Conservation (phyloP, 2,113 vertebrate species). For the Ictalurus furcatus region DNA sequence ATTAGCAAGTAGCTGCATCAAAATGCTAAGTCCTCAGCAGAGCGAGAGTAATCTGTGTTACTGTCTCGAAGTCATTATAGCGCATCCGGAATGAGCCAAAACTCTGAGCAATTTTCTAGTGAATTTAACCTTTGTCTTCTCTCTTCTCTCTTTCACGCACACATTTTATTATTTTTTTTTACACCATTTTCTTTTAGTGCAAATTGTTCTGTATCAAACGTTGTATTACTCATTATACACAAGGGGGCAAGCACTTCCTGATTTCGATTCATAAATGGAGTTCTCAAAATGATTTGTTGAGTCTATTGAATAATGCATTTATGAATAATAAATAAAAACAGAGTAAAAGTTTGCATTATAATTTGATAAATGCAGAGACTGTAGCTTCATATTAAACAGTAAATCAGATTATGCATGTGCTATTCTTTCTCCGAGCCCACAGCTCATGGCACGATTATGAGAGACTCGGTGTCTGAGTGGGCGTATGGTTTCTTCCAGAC, state of each 20-base stretch:
- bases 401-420: neutral
- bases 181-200: neutral
- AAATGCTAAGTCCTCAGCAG: constrained; percentile 18
- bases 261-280: neutral
- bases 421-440: neutral
- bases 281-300: neutral
- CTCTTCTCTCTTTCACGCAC: constrained; percentile 4
- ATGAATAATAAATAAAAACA: neutral
- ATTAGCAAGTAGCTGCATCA: constrained; percentile 37
- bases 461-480: neutral
- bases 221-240: neutral
- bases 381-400: neutral
- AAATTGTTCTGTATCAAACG: neutral
- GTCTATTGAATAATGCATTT: neutral
- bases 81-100: neutral
- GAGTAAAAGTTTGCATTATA: neutral
- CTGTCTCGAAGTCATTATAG: constrained; percentile 7
- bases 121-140: neutral
- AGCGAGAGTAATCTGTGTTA: neutral
- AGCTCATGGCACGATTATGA: neutral
- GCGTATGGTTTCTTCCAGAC: constrained; percentile 8
- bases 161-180: neutral
- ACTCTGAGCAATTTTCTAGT: neutral
- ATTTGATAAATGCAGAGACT: neutral
- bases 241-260: neutral